Conservation (phyloP, 2,797 vertebrate species). For the Mormyrops boulengeri region DNA sequence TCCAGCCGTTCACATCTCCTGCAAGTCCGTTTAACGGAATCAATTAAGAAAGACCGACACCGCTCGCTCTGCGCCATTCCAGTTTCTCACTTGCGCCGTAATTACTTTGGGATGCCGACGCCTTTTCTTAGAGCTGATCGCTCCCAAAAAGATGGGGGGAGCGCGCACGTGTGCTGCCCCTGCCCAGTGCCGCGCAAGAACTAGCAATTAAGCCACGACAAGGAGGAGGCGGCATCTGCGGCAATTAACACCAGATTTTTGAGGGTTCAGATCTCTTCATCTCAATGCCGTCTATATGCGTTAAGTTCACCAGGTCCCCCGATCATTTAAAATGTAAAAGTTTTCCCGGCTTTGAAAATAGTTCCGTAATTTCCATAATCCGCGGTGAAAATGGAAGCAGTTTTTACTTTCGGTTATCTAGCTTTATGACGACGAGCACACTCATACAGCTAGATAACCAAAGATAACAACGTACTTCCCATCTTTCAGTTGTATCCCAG, state of each 20-base stretch:
- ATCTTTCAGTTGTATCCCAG: conserved; percentile 34
- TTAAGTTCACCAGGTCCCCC: background rate
- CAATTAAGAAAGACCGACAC: conserved; percentile 67
- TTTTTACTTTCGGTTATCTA: conserved; percentile 99
- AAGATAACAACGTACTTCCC: conserved; percentile 85
- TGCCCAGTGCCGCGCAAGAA: conserved; percentile 64
- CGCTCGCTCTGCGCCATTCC: conserved; percentile 48
- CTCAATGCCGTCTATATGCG: background rate
- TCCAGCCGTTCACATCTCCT: conserved; percentile 74
- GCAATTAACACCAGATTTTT: background rate
- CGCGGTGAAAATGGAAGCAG: conserved; percentile 89
- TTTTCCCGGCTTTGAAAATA: background rate
- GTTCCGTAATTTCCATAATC: conserved; percentile 21
- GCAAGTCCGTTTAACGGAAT: conserved; percentile 66
- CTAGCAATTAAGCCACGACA: conserved; percentile 47
- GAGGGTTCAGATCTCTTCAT: background rate
- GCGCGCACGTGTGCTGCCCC: conserved; percentile 69
- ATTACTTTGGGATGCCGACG: conserved; percentile 73
- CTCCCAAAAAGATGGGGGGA: conserved; percentile 54
- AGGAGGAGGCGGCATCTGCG: background rate
- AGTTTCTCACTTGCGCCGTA: conserved; percentile 64
- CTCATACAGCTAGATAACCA: conserved; percentile 97
- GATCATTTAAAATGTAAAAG: background rate
- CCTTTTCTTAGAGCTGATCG: conserved; percentile 71
- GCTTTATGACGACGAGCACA: conserved; percentile 99